Base-by-base conservation (phyloP, 2,888 invertebrate genomes). In the Plagodis dolabraria region DNA sequence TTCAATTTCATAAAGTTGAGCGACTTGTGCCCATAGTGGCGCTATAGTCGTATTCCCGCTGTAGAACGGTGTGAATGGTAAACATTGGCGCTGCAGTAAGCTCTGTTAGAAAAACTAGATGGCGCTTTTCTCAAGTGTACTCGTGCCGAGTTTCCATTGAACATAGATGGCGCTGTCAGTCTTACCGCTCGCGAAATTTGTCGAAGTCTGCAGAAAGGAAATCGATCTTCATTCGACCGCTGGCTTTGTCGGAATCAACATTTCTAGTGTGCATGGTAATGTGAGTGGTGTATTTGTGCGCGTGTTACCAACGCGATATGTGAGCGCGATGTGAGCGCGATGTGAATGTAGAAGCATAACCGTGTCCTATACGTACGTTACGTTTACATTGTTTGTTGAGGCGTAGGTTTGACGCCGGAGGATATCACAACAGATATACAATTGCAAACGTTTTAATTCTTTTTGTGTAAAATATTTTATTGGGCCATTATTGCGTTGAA, bases 161-260 rank as follows among this genome's bases (percentile, higher is more conserved):
- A 12, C 22, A 48, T 5, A 60, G 60, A 48, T 60, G 55, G 60
- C 60, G 60, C 55, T 52, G 6, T 12, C 35, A 47, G 60, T 48
- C 43, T 35, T 22, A 22, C 4, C 43, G 36, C n/a, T 22, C 40
- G 5, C 1, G 11, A 33, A 5, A 34, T 5, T 22, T 8, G 12
- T n/a, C 7, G 47, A 47, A 35, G 9, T 10, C 6, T 33, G 47
- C 35, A 35, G n/a, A n/a, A 34, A 47, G 12, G 34, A 35, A 36
- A n/a, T 49, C 48, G 36, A 44, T 33, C 44, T 54, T 45, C 44
- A 45, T 44, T 52, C 44, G 44, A 48, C 36, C 34, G 33, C 48
- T 45, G 53, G 45, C 45, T 52, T 22, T 33, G 45, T 44, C 40
- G 40, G 47, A 44, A 52, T 47, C 47, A 12, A 48, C 40, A 12